phyloP scores from a whole-genome alignment of 2,113 vertebrate genomes.

The Psephotus haematonotus region DNA sequence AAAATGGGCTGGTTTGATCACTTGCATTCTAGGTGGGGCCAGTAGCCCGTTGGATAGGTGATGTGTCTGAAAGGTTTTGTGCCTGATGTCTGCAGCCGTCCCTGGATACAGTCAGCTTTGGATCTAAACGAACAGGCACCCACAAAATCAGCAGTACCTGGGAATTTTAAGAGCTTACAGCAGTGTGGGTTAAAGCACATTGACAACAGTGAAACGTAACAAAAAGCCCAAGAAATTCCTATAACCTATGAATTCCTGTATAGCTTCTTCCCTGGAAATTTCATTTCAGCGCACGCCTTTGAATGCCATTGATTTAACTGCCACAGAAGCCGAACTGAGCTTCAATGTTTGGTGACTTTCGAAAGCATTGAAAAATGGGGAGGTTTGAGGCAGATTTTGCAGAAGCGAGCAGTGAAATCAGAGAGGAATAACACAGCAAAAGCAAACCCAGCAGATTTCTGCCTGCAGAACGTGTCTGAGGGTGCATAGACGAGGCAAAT shows the following conservation, averaged over 20 bases:
- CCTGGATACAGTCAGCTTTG: neutral
- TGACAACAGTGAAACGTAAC: neutral
- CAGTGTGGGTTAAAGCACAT: neutral
- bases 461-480: neutral
- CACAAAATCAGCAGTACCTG: neutral
- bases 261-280: neutral
- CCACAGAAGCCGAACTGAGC: neutral
- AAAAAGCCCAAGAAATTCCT: neutral
- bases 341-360: neutral
- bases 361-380: neutral
- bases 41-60: neutral
- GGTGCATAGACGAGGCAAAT: neutral
- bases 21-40: neutral
- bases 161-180: neutral
- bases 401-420: neutral
- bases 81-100: neutral
- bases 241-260: neutral
- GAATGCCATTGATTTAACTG: neutral
- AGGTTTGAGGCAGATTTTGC: neutral
- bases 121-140: neutral
- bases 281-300: rapidly evolving
- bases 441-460: neutral
- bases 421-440: neutral
- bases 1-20: rapidly evolving
- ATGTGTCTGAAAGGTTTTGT: neutral